A percentile compares a stretch with the other conserved stretches of the same genome.
phyloP scores from a whole-genome alignment of 2,113 vertebrate genomes.

The Muntiacus muntjak region DNA sequence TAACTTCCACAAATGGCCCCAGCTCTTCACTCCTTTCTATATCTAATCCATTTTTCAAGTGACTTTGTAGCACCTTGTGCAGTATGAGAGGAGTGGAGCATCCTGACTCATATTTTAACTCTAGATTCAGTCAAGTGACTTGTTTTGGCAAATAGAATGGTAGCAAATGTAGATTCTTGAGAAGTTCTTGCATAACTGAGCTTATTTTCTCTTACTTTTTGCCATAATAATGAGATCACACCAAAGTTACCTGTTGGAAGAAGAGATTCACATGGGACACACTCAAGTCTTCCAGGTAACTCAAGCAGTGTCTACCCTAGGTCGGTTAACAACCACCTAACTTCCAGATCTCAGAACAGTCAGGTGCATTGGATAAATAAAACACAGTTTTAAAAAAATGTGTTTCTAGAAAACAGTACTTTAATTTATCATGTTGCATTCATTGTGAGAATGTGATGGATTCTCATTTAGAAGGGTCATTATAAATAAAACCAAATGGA shows the following conservation, averaged over 20 bases:
- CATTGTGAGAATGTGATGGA: not conserved
- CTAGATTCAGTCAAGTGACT: not conserved
- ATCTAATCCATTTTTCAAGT: not conserved
- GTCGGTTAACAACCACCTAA: not conserved
- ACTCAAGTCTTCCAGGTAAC: not conserved
- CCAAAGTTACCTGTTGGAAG: not conserved
- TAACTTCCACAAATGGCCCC: not conserved
- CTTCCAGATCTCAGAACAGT: not conserved
- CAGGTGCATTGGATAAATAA: not conserved
- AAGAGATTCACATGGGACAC: not conserved
- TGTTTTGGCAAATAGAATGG: not conserved
- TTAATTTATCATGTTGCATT: not conserved
- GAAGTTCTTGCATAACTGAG: not conserved
- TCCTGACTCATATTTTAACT: not conserved
- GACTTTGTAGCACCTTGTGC: too few species aligned
- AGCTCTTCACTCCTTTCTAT: not conserved
- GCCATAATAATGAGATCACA: not conserved
- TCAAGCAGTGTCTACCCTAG: not conserved
- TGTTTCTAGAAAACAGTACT: not conserved
- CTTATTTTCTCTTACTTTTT: not conserved
- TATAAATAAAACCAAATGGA: not conserved
- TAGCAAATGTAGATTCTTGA: not conserved
- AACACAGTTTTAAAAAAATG: not conserved
- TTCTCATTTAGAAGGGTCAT: not conserved
- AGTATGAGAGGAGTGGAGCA: not conserved